Base-by-base conservation (phyloP, 2,113 vertebrate species). In the Mustelus asterias region DNA sequence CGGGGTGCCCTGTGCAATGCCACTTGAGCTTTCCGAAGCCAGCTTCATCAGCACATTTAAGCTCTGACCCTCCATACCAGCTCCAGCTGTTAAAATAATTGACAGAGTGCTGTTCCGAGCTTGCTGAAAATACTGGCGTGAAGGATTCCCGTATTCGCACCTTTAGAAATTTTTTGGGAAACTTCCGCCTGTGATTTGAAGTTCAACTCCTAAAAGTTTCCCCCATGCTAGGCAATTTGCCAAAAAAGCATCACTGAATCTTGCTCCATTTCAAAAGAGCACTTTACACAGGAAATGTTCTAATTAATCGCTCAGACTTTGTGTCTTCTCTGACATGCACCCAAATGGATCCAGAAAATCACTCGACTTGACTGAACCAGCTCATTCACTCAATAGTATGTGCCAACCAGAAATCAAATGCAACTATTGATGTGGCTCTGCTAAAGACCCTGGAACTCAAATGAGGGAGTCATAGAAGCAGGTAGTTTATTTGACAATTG, bases 401-500 rank as follows among this genome's bases (percentile, higher is more conserved):
- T 26, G 0, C 11, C 11, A 60, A 90, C 13, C 29, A 33, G 54
- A 90, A 90, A 0, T 90, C 88, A 90, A 58, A 33, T 2, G 29
- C 26, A 58, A 90, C 26, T 29, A 24, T 11, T 1, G 54, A 24
- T 9, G 33, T 33, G 96, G 96, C 96, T n/a, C 95, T 97, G 95
- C 96, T 96, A 37, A 95, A 78, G 96, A 97, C 96, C 24, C 11
- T 85, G 80, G 1, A 24, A 89, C 14, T 16, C 88, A 96, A 37
- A 96, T 96, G 76, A 88, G 26, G 67, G 96, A 96, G 96, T 95
- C 1, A 0, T 95, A 96, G 96, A 96, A 96, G 14, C 85, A 96
- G 7, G 95, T 76, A 7, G 94, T 83, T 10, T n/a, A 95, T 96
- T 96, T 97, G 41, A 96, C 89, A 22, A 72, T 96, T 14, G 16